These are phyloP conservation scores for Hystrix cristata DNA, from an alignment of 2,113 vertebrate species.

Conservation along the genomic window DNA sequence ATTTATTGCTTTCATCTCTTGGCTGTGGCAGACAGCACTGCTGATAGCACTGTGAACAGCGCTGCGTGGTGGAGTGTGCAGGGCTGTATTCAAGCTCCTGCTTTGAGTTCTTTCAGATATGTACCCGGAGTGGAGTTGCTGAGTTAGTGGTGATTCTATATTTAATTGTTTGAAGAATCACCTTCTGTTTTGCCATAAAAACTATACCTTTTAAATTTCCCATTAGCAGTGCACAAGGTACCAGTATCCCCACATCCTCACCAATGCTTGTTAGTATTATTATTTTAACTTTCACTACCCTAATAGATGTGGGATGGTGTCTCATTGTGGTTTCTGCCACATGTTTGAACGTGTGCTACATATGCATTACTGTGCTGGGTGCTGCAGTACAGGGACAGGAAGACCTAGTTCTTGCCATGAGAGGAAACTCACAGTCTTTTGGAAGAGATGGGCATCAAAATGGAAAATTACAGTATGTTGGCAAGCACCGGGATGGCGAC, in stretches of 20 bases:
- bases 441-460: background rate
- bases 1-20: background rate
- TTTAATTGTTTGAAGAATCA: background rate
- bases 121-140: background rate
- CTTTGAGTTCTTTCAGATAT: background rate
- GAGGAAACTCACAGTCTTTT: background rate
- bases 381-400: background rate
- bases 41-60: background rate
- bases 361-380: background rate
- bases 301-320: background rate
- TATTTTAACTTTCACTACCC: background rate
- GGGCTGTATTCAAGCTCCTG: background rate
- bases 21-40: background rate
- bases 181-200: background rate
- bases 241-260: background rate
- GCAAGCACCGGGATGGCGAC: background rate
- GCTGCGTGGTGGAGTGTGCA: background rate
- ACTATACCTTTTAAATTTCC: background rate
- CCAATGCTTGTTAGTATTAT: background rate
- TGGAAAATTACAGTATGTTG: background rate
- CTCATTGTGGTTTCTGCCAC: background rate
- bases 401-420: background rate
- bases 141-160: background rate
- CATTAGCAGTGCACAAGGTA: background rate
- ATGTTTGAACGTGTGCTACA: background rate